Conservation (phyloP, 2,797 vertebrate genomes). For the Simalia tracyae region DNA sequence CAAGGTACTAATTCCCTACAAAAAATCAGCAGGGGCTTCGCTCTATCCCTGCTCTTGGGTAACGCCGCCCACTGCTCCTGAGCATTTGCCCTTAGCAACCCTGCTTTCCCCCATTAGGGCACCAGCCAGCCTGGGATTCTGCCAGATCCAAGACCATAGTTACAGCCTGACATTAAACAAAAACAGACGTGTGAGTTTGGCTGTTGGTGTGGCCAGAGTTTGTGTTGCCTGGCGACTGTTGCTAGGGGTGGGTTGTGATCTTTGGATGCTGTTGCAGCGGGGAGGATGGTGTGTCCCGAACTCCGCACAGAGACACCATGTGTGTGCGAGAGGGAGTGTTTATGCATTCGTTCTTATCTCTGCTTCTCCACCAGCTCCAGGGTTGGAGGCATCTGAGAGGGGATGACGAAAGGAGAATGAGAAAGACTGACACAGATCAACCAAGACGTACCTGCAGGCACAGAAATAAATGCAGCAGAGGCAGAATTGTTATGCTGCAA, state of each 20-base stretch:
- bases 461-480: background rate
- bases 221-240: conserved; percentile 68
- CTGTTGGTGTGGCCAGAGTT: conserved; percentile 57
- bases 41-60: background rate
- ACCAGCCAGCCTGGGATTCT: conserved; percentile 28
- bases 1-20: background rate
- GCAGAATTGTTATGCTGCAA: background rate
- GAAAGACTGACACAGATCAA: background rate
- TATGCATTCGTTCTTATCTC: background rate
- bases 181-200: conserved; percentile 46
- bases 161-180: conserved; percentile 62
- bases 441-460: background rate
- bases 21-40: background rate
- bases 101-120: background rate
- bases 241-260: conserved; percentile 67
- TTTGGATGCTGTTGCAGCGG: conserved; percentile 65
- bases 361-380: background rate
- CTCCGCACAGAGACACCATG: background rate
- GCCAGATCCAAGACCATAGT: conserved; percentile 33
- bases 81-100: background rate
- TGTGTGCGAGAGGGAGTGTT: background rate
- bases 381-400: background rate
- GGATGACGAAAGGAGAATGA: background rate
- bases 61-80: background rate
- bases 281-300: conserved; percentile 32